Evolutionary conservation across 1,140 invertebrate species (phyloP), one percentile per base, ranked within the genome.

Genomic region (Trigoniulus corallinus): DNA sequence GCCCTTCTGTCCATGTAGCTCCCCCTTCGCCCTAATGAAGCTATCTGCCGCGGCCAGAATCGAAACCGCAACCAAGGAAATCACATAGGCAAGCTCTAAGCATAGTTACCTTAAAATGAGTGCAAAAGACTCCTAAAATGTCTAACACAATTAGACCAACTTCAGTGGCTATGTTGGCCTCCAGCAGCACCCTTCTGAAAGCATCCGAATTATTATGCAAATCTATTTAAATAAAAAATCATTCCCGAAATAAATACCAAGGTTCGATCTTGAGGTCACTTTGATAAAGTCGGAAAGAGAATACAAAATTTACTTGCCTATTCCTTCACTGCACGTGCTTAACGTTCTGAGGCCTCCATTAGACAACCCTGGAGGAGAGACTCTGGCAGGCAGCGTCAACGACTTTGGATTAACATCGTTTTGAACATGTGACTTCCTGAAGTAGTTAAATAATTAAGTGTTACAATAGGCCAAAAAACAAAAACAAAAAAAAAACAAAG

Each of bases 131-230:
- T 48, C 86, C 83, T 21, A 91, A 68, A 39, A 84, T 79, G 67
- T 95, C 91, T 12, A 95, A 69, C 1, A 83, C 79, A 18, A 84
- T 80, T 29, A 95, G 72, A 1, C 88, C 88, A 42, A 89, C 80
- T 74, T 96, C 91, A 18, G 87, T 85, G 0, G 87, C 79, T 58
- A 95, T 71, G 66, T 91, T 88, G 4, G 84, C 88, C 61, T 92
- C 87, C 2, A 87, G 70, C 2, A 84, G 60, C 1, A 78, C 77
- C 58, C 79, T 72, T n/a, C n/a, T n/a, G n/a, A n/a, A n/a, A n/a
- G n/a, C n/a, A 58, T 81, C 59, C 49, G 62, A 55, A 7, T 53
- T 57, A 43, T 62, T 59, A 10, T 56, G 59, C 49, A 64, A 59
- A 29, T 56, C 56, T 42, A 55, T 66, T 52, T 44, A 2, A 34